These are phyloP conservation scores for Helicoverpa assulta DNA, from an alignment of 2,888 invertebrate species.

Conservation along the genomic window DNA sequence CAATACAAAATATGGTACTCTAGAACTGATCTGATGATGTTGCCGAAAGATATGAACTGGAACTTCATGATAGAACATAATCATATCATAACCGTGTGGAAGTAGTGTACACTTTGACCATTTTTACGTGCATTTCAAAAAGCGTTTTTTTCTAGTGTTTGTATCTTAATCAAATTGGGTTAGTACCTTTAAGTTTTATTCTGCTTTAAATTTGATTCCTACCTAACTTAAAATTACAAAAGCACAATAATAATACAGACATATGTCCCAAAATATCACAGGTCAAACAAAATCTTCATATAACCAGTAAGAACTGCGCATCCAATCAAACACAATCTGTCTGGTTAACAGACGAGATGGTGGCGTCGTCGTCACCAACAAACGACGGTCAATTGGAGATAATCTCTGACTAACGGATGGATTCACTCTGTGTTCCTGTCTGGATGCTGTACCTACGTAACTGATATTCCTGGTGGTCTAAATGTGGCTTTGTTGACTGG, in stretches of 20 bases:
- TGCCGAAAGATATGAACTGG: no score
- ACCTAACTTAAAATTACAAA: no score
- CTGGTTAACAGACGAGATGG: conserved; percentile 16
- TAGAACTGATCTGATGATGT: no score
- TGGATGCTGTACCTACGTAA: conserved; percentile 15
- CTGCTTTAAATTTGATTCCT: no score
- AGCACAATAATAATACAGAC: background rate
- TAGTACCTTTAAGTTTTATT: no score
- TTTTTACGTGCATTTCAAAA: no score
- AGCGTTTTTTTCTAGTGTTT: no score
- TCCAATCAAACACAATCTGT: conserved; percentile 11
- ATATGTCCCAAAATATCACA: background rate
- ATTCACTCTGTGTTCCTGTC: conserved; percentile 56
- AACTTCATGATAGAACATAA: no score
- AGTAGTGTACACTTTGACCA: no score
- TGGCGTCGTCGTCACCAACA: conserved; percentile 31
- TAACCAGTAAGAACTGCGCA: conserved; percentile 14
- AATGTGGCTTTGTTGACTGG: conserved; percentile 1
- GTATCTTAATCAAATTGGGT: no score
- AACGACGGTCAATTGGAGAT: conserved; percentile 54
- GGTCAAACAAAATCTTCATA: background rate
- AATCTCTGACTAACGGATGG: conserved; percentile 50
- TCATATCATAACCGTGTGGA: no score
- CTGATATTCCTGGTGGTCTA: conserved; percentile 35
- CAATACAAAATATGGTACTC: no score